Conservation (phyloP, 2,888 invertebrate species). For the Pyrochroa serraticornis region DNA sequence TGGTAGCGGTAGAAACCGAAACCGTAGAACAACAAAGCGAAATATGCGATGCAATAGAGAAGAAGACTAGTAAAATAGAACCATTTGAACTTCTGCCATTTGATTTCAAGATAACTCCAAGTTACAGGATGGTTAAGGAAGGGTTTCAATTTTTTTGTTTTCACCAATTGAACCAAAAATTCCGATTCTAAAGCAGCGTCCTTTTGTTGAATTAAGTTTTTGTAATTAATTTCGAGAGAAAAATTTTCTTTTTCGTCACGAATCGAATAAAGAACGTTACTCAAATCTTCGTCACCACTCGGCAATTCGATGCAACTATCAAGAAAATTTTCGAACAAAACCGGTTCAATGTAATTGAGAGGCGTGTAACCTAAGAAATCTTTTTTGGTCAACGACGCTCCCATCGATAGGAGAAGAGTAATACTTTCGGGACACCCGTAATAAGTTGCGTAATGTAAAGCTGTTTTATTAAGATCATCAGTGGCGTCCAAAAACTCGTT, state of each 20-base stretch:
- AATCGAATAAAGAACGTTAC: conserved; percentile 1
- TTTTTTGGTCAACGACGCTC: conserved; percentile 12
- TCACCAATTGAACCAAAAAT: conserved; percentile 9
- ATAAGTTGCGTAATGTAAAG: conserved; percentile 13
- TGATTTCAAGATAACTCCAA: conserved; percentile 15
- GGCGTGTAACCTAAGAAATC: conserved; percentile 12
- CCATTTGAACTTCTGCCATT: conserved; percentile 15
- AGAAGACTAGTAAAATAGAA: conserved; percentile 4
- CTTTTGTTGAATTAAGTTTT: conserved; percentile 5
- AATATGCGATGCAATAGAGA: conserved; percentile 13
- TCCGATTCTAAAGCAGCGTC: conserved; percentile 12
- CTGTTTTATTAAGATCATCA: conserved; percentile 13
- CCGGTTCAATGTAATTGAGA: conserved; percentile 9
- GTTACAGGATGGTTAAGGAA: conserved; percentile 17
- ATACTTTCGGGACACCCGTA: conserved; percentile 7
- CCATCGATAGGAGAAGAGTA: conserved; percentile 6
- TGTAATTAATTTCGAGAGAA: conserved; percentile 11
- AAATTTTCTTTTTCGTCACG: conserved; percentile 7
- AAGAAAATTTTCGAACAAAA: conserved; percentile 9
- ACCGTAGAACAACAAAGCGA: conserved; percentile 13
- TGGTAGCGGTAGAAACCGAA: conserved; percentile 6
- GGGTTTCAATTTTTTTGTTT: conserved; percentile 12
- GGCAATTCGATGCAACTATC: conserved; percentile 11
- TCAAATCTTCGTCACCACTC: conserved; percentile 3
- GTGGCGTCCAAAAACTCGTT: conserved; percentile 1